Conservation (phyloP, 2,113 vertebrate species). For the Caloenas nicobarica region DNA sequence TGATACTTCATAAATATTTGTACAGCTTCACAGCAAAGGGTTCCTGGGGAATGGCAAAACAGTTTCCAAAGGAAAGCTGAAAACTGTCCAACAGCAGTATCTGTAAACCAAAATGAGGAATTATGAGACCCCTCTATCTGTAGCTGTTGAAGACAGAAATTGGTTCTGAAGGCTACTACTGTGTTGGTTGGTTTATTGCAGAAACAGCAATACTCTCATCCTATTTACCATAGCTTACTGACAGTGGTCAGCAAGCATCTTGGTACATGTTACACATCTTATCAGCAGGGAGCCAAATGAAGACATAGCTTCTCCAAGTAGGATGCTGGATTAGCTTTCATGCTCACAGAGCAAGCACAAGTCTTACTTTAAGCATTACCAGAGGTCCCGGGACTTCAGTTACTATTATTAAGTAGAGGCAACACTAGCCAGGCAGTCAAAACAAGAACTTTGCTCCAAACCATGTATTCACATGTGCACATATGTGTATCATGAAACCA, state of each 20-base stretch:
- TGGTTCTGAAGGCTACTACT: background rate
- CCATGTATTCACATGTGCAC: background rate
- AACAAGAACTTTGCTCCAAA: background rate
- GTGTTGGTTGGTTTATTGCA: background rate
- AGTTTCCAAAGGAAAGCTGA: background rate
- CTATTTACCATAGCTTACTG: background rate
- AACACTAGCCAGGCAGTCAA: background rate
- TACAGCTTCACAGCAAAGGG: background rate
- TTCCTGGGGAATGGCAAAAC: background rate
- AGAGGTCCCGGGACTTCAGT: background rate
- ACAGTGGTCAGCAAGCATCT: background rate
- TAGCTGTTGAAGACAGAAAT: background rate
- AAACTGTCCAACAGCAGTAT: background rate
- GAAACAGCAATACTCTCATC: background rate
- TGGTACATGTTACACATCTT: fast-evolving
- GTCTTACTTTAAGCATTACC: background rate
- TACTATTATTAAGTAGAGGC: background rate
- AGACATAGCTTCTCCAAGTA: background rate
- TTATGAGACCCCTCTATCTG: background rate
- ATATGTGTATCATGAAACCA: background rate
- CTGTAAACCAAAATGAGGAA: background rate
- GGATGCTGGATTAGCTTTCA: background rate
- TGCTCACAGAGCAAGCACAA: background rate
- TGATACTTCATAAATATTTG: background rate
- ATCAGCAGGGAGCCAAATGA: background rate